These are phyloP conservation scores for Drosophila neocordata DNA, from an alignment of 1,140 invertebrate species.

Conservation along the genomic window DNA sequence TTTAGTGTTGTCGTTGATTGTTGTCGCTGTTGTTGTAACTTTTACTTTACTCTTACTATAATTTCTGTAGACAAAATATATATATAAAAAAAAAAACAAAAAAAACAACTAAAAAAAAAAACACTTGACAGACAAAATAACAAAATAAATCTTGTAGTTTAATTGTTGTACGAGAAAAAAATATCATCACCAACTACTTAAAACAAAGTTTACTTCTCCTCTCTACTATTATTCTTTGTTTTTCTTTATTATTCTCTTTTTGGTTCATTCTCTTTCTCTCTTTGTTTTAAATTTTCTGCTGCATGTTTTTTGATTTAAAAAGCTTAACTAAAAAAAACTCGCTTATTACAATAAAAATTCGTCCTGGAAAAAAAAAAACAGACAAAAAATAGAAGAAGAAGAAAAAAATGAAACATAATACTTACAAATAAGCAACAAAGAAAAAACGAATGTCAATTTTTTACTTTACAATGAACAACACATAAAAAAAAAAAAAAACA, in stretches of 20 bases:
- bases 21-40: conserved; percentile 63
- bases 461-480: conserved; percentile 27
- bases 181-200: conserved; percentile 18
- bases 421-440: conserved; percentile 2
- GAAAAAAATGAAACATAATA: conserved; percentile 1
- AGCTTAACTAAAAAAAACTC: conserved; percentile 37
- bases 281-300: conserved; percentile 13
- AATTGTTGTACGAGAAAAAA: conserved; percentile 60
- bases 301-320: conserved; percentile 50
- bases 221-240: not conserved
- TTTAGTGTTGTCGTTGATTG: conserved; percentile 55
- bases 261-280: conserved; percentile 3
- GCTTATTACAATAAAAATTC: conserved; percentile 22
- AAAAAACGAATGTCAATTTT: conserved; percentile 77
- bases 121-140: conserved; percentile 59
- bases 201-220: not conserved
- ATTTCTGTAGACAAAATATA: conserved; percentile 48
- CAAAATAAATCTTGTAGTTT: conserved; percentile 75
- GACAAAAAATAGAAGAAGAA: conserved; percentile 32
- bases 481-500: not conserved
- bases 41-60: conserved; percentile 56
- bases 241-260: not conserved
- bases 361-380: not conserved
- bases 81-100: conserved; percentile 17
- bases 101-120: conserved; percentile 30